Evolutionary conservation across 2,888 invertebrate genomes (phyloP).

Genomic region (Apocheima hispidaria): DNA sequence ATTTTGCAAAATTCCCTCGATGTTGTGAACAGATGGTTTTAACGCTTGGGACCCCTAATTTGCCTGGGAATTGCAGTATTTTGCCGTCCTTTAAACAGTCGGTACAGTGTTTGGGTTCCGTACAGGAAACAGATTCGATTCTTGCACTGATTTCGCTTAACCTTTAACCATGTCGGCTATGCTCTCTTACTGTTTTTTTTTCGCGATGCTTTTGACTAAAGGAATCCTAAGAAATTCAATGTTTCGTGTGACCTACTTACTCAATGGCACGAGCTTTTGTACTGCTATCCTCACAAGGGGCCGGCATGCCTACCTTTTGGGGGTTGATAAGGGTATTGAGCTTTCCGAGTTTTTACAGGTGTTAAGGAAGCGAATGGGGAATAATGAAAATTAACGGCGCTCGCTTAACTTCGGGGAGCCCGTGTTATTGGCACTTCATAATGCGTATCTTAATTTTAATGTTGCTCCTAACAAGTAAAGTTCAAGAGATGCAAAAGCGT

Average conservation of each 20-base stretch:
- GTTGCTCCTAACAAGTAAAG: constrained; percentile 15
- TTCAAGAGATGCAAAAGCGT: no score
- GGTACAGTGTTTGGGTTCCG: constrained; percentile 20
- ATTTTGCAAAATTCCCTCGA: constrained; percentile 45
- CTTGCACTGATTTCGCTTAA: neutral
- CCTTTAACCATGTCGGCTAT: constrained; percentile 11
- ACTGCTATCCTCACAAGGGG: constrained; percentile 16
- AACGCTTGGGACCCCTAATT: constrained; percentile 53
- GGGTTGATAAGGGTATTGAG: constrained; percentile 50
- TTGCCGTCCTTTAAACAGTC: constrained; percentile 33
- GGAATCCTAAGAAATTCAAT: neutral
- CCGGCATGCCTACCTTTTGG: constrained; percentile 25
- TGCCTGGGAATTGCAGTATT: constrained; percentile 51
- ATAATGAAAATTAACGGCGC: constrained; percentile 30
- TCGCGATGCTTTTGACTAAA: neutral
- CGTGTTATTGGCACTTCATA: constrained; percentile 28
- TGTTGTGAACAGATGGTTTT: constrained; percentile 53
- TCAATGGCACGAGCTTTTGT: neutral
- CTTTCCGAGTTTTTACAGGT: constrained; percentile 53
- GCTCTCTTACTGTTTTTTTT: neutral
- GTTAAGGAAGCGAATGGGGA: constrained; percentile 41
- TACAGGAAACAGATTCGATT: neutral
- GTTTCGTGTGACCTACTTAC: neutral
- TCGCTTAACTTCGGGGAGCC: constrained; percentile 17
- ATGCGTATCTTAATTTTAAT: constrained; percentile 24